A percentile compares a stretch with the other conserved stretches of the same genome.
Conservation (phyloP, 2,888 invertebrate species). For the Trichacis sp. region DNA sequence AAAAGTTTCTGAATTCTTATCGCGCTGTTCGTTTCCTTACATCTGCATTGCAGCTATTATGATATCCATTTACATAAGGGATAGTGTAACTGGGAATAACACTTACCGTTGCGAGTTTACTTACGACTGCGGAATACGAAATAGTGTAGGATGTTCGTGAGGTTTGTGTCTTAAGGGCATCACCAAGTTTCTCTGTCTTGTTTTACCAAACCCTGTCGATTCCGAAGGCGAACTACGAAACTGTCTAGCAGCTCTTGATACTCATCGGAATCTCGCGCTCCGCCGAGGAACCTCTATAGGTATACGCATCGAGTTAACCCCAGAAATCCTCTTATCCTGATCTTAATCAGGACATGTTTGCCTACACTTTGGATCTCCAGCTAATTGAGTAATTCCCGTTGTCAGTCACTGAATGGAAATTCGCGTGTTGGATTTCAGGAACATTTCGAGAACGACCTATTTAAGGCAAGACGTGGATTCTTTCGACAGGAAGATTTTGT, state of each 20-base stretch:
- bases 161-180: conserved; percentile 31
- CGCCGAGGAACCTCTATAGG: conserved; percentile 10
- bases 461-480: no score
- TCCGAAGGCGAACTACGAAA: conserved; percentile 24
- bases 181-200: conserved; percentile 19
- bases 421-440: conserved; percentile 12
- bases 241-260: conserved; percentile 21
- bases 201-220: conserved; percentile 26
- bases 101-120: conserved; percentile 47
- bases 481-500: no score
- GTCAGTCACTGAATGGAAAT: conserved; percentile 42
- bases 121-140: conserved; percentile 27
- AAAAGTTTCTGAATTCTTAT: no score
- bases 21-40: conserved; percentile 30
- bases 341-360: conserved; percentile 58
- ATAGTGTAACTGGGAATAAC: conserved; percentile 53
- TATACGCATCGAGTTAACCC: conserved; percentile 18
- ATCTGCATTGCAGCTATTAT: conserved; percentile 53
- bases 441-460: conserved; percentile 7
- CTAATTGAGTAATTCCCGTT: conserved; percentile 63
- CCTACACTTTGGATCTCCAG: conserved; percentile 54
- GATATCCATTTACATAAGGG: conserved; percentile 62
- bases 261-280: conserved; percentile 16
- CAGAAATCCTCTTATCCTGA: conserved; percentile 61
- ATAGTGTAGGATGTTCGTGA: conserved; percentile 33